A percentile compares a stretch with the other conserved stretches of the same genome.
Evolutionary conservation across 1,140 invertebrate species (phyloP).

Genomic region (Carposina sasakii): DNA sequence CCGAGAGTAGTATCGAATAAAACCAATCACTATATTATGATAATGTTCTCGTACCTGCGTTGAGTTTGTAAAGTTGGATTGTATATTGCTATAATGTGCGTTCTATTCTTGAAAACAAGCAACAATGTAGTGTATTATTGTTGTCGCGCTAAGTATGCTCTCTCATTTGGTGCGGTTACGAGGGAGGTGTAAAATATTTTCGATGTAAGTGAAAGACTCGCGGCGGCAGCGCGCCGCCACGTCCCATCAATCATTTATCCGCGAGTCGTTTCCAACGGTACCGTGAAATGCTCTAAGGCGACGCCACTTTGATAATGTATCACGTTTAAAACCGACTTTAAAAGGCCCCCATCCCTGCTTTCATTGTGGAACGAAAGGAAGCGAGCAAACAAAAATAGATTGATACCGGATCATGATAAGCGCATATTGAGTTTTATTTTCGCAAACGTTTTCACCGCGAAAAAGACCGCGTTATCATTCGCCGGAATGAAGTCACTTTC

Average conservation of each 20-base stretch:
- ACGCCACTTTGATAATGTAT: conserved; percentile 64
- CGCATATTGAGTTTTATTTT: conserved; percentile 52
- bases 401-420: conserved; percentile 57
- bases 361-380: conserved; percentile 48
- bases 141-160: too few species aligned
- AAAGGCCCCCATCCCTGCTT: conserved; percentile 47
- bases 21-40: too few species aligned
- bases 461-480: too few species aligned
- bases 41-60: too few species aligned
- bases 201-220: conserved; percentile 48
- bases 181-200: conserved; percentile 48
- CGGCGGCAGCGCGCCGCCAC: conserved; percentile 42
- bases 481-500: too few species aligned
- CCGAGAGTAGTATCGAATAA: too few species aligned
- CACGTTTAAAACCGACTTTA: conserved; percentile 63
- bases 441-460: conserved; percentile 32
- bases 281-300: conserved; percentile 65
- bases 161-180: too few species aligned
- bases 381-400: conserved; percentile 64
- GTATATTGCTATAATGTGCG: too few species aligned
- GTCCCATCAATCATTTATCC: conserved; percentile 68
- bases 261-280: conserved; percentile 44
- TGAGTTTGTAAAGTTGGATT: too few species aligned
- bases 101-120: too few species aligned
- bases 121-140: too few species aligned